These are phyloP conservation scores for Pterostichus niger DNA, from an alignment of 2,888 invertebrate species.

Conservation along the genomic window DNA sequence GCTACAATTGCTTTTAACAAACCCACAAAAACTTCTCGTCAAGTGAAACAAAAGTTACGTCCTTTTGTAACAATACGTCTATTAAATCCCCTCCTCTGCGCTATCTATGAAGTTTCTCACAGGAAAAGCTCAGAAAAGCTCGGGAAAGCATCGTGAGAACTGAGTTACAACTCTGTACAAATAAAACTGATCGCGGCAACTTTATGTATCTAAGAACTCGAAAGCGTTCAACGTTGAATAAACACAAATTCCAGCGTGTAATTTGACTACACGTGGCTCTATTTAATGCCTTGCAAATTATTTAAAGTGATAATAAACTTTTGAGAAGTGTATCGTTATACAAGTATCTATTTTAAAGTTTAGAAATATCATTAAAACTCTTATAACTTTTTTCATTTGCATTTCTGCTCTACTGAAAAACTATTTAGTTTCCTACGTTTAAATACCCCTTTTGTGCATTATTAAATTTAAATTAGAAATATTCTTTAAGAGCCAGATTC, in stretches of 20 bases:
- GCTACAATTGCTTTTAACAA: background rate
- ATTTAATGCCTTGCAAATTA: conserved; percentile 36
- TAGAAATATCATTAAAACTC: too few species aligned
- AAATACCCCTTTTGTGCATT: too few species aligned
- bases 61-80: conserved; percentile 36
- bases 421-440: background rate
- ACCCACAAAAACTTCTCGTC: conserved; percentile 12
- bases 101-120: background rate
- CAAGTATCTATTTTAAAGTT: background rate
- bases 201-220: conserved; percentile 7
- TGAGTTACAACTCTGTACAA: background rate
- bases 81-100: conserved; percentile 2
- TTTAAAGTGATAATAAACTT: conserved; percentile 20
- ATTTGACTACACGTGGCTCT: conserved; percentile 37
- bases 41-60: conserved; percentile 43
- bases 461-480: too few species aligned
- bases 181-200: conserved; percentile 2
- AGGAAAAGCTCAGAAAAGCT: conserved; percentile 6
- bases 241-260: conserved; percentile 17
- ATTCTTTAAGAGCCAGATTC: too few species aligned
- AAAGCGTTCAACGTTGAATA: conserved; percentile 1
- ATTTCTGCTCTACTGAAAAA: background rate
- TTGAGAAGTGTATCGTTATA: background rate
- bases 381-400: too few species aligned
- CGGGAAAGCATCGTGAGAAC: conserved; percentile 32